Evolutionary conservation across 2,888 invertebrate genomes (phyloP), one percentile per base, ranked within the genome.

Genomic region (Brachyptera putata): DNA sequence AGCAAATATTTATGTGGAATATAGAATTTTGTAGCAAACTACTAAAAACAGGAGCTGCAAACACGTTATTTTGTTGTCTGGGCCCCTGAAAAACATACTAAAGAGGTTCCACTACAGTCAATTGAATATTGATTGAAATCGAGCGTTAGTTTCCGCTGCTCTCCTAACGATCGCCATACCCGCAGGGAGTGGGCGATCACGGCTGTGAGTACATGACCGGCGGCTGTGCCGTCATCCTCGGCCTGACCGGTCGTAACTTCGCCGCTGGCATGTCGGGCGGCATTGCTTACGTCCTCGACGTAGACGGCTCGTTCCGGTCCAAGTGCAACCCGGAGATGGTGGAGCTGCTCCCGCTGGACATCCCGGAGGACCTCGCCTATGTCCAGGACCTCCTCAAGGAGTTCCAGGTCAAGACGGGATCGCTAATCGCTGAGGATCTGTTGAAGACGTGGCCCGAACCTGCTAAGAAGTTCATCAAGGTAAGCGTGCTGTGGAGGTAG

Each of bases 131-230:
- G n/a, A n/a, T n/a, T n/a, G n/a, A n/a, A n/a, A n/a, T n/a, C n/a
- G n/a, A n/a, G n/a, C n/a, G n/a, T n/a, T n/a, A n/a, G n/a, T n/a
- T n/a, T n/a, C n/a, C n/a, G n/a, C n/a, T n/a, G n/a, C n/a, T n/a
- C n/a, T n/a, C n/a, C n/a, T n/a, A n/a, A n/a, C n/a, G n/a, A n/a
- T 30, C 49, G 13, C 55, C 37, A 58, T 55, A 13, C 56, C 63
- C 63, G 7, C 65, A 81, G 79, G 97, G 97, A 57, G 96, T 95
- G 61, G 99, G 99, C 39, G 99, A 99, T 79, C 98, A 99, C 77
- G 98, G 96, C 61, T 99, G 99, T 80, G 99, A 99, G 79, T 99
- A 99, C 77, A 99, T 99, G 99, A 99, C 99, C 50, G 97, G 95
- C 13, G 97, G 97, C 61, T 78, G 83, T 61, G 90, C 91, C 64